Percentiles rank a stretch among this genome's conserved stretches.
These are phyloP conservation scores for Synanceia verrucosa DNA, from an alignment of 2,797 vertebrate species.

Conservation along the genomic window DNA sequence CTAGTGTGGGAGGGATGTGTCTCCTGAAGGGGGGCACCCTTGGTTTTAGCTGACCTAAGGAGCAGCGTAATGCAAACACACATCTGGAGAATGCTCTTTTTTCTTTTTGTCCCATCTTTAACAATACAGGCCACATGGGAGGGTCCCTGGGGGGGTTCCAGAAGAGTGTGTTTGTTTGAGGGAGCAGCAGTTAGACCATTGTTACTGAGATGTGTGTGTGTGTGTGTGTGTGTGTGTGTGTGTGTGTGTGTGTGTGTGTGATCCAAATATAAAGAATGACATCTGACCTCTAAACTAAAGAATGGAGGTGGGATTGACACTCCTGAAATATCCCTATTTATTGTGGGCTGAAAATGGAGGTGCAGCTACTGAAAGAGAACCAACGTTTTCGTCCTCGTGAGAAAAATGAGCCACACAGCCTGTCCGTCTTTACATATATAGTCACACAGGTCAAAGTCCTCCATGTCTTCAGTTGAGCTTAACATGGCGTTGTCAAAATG, in stretches of 20 bases:
- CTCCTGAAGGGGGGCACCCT: conserved; percentile 32
- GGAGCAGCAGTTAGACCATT: conserved; percentile 63
- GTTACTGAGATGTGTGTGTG: conserved; percentile 44
- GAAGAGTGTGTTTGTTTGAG: conserved; percentile 76
- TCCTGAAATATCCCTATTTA: conserved; percentile 41
- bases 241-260: conserved; percentile 10
- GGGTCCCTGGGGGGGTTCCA: conserved; percentile 70
- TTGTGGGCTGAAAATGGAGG: conserved; percentile 55
- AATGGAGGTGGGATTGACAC: conserved; percentile 54
- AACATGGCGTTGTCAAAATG: conserved; percentile 22
- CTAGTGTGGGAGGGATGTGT: conserved; percentile 31
- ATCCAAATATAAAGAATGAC: conserved; percentile 72
- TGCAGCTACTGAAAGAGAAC: conserved; percentile 15
- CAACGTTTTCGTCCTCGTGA: conserved; percentile 39
- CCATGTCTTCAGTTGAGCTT: neutral
- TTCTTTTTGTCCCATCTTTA: conserved; percentile 33
- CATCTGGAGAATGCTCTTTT: conserved; percentile 60
- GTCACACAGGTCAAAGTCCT: conserved; percentile 7
- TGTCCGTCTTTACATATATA: neutral
- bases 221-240: conserved; percentile 31
- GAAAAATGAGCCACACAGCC: conserved; percentile 43
- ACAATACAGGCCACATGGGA: conserved; percentile 73
- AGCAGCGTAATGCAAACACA: conserved; percentile 64
- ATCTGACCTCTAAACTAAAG: conserved; percentile 62
- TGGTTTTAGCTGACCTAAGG: conserved; percentile 64